Evolutionary conservation across 2,888 invertebrate species (phyloP).

Genomic region (Ennomos fuscantarius): DNA sequence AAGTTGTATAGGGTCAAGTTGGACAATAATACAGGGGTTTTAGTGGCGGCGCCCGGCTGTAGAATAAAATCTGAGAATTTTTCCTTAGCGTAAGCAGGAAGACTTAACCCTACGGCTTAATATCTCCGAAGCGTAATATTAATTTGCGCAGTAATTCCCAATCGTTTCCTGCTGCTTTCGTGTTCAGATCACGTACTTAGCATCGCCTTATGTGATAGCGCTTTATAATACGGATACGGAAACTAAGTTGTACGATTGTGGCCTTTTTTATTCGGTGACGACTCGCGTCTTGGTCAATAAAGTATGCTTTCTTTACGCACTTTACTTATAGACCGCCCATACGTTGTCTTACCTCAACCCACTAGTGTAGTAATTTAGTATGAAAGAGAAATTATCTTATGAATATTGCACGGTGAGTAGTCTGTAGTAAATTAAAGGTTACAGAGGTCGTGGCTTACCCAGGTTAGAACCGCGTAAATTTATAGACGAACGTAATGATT

Average conservation of each 20-base stretch:
- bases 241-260: conserved; percentile 4
- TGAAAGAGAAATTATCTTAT: conserved; percentile 16
- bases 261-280: too few relatives aligned
- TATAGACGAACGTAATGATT: conserved; percentile 18
- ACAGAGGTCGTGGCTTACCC: conserved; percentile 21
- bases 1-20: conserved; percentile 5
- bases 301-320: too few relatives aligned
- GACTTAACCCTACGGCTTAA: neutral
- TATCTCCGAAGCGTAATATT: neutral
- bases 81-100: too few relatives aligned
- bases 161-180: conserved; percentile 27
- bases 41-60: too few relatives aligned
- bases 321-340: too few relatives aligned
- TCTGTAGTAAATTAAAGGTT: conserved; percentile 33
- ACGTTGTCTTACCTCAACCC: too few relatives aligned
- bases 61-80: too few relatives aligned
- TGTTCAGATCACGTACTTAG: conserved; percentile 25
- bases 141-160: neutral
- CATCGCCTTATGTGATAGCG: conserved; percentile 14
- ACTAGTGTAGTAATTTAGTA: too few relatives aligned
- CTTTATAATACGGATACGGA: conserved; percentile 29
- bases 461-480: conserved; percentile 8
- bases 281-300: neutral
- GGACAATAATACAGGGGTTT: conserved; percentile 6
- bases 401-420: conserved; percentile 16